Evolutionary conservation across 2,888 invertebrate species (phyloP).

Genomic region (Beris chalybata): DNA sequence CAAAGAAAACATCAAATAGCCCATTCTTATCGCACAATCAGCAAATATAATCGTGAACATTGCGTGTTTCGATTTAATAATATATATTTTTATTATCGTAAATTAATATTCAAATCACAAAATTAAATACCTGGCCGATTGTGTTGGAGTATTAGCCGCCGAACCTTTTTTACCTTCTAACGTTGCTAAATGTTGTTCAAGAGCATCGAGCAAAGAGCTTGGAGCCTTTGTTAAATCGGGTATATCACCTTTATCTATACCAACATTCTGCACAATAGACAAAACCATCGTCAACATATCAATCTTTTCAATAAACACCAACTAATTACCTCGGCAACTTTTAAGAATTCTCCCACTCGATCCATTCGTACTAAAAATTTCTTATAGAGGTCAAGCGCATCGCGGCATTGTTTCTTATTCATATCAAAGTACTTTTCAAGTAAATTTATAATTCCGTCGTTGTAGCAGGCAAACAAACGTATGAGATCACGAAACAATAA

Average conservation of each 20-base stretch:
- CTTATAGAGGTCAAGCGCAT: conserved; percentile 97
- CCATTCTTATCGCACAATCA: no score
- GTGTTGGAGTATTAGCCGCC: conserved; percentile 83
- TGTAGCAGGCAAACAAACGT: conserved; percentile 98
- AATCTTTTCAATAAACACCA: background rate
- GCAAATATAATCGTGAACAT: no score
- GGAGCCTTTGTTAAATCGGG: conserved; percentile 98
- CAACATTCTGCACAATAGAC: conserved; percentile 76
- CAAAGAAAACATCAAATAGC: no score
- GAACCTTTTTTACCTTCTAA: conserved; percentile 92
- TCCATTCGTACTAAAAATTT: conserved; percentile 99
- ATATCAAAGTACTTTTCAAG: conserved; percentile 99
- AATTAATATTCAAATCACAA: conserved; percentile 6
- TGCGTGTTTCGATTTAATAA: no score
- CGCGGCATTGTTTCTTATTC: conserved; percentile 98
- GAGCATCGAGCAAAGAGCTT: conserved; percentile 92
- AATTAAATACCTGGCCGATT: conserved; percentile 71
- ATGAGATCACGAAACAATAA: conserved; percentile 98
- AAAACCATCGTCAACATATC: conserved; percentile 41
- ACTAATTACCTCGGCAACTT: conserved; percentile 69
- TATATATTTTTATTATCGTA: background rate
- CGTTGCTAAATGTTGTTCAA: conserved; percentile 92
- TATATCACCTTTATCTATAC: conserved; percentile 97
- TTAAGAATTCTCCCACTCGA: conserved; percentile 95
- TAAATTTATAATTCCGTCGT: conserved; percentile 98